Percentiles rank a stretch among this genome's conserved stretches.
Evolutionary conservation across 2,113 vertebrate genomes (phyloP).

Genomic region (Cariama cristata): DNA sequence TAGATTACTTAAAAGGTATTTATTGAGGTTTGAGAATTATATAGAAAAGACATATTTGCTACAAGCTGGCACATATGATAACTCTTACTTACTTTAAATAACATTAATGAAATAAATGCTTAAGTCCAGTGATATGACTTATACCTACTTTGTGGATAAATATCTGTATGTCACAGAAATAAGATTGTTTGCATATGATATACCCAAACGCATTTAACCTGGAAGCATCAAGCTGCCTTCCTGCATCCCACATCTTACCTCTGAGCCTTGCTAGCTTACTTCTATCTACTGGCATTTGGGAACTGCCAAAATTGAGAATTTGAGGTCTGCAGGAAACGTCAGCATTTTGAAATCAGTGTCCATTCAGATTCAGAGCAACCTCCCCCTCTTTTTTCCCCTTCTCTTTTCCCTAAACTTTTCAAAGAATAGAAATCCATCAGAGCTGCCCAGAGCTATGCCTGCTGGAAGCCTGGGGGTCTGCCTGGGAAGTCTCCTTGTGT

Average conservation of each 20-base stretch:
- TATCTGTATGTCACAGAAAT: background rate
- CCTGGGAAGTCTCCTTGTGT: background rate
- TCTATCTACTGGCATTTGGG: background rate
- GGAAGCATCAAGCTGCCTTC: background rate
- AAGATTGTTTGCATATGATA: background rate
- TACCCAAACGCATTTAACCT: background rate
- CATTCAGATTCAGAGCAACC: background rate
- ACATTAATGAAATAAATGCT: background rate
- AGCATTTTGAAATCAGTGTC: background rate
- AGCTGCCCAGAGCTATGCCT: background rate
- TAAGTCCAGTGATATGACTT: background rate
- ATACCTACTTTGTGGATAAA: background rate
- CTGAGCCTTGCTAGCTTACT: background rate
- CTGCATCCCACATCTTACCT: background rate
- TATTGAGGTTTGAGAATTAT: background rate
- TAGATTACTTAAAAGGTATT: slow-evolving; percentile 11
- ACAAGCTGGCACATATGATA: background rate
- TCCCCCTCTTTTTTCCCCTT: accelerated
- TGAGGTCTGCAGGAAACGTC: background rate
- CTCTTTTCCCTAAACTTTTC: background rate
- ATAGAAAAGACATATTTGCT: background rate
- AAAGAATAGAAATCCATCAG: background rate
- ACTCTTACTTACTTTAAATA: background rate
- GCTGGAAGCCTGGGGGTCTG: background rate
- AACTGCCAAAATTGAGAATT: background rate